Base-by-base conservation (phyloP, 2,888 invertebrate genomes). In the Eucera pruinosa region DNA sequence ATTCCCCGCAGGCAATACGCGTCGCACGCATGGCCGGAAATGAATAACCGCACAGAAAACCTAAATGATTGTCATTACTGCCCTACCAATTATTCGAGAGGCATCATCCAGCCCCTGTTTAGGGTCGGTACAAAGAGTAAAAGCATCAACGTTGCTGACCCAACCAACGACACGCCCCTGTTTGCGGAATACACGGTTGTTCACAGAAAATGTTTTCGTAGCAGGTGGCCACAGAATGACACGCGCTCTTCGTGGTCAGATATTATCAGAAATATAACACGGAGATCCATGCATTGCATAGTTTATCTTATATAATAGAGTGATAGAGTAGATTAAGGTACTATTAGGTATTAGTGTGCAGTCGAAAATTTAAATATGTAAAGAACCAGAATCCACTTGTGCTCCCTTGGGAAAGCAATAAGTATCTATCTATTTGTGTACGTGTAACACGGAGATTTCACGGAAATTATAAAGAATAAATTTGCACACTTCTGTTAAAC, bases 21-120 rank as follows among this genome's bases (percentile, higher is more conserved):
- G 58, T 78, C 48, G 9, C 67, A 79, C 78, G 71, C 78, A 66
- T 62, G 60, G 50, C 62, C 54, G 71, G 45, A 64, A 71, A 78
- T 52, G 78, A 68, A 65, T 79, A 71, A 58, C 69, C 57, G 18
- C 65, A 47, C 39, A 60, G 60, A 78, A 72, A 78, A 64, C 66
- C 71, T 60, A 71, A 78, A 79, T 71, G 64, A 79, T 79, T 78
- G 62, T 79, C 79, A 78, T 79, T 79, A 78, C 78, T 71, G 78
- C 48, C 78, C 78, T 52, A 62, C 64, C 78, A 79, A 79, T 79
- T 79, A 79, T 79, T 67, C 78, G 71, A 18, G 71, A 50, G 52
- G 64, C 64, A 78, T 67, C 78, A 71, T 71, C 54, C 71, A 60
- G 6, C 62, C 62, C 64, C 58, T 54, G 57, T 58, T 78, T 58